Conservation (phyloP, 2,888 invertebrate species). For the Sthenelais limicola region DNA sequence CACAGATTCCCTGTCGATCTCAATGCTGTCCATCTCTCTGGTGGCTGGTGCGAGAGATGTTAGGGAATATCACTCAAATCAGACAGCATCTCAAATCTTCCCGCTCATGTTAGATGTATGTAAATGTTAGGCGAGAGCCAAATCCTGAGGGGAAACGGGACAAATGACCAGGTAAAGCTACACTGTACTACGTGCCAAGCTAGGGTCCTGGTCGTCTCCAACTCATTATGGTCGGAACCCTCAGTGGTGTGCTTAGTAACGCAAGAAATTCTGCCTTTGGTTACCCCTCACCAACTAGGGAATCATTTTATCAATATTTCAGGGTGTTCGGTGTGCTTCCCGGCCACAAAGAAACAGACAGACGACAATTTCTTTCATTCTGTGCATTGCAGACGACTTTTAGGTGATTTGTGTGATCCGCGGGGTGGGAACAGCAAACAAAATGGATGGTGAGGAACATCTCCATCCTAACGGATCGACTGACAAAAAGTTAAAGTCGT, state of each 20-base stretch:
- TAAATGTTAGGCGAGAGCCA: too few relatives aligned
- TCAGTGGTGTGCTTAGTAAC: slow-evolving; percentile 5
- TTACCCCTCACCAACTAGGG: slow-evolving; percentile 17
- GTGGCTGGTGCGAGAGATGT: too few relatives aligned
- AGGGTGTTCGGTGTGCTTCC: slow-evolving; percentile 6
- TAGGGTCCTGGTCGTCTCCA: neutral
- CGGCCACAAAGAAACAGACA: neutral
- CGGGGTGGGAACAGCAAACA: slow-evolving; percentile 3
- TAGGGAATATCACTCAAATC: too few relatives aligned
- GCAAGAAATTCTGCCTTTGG: slow-evolving; percentile 17
- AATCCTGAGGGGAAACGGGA: too few relatives aligned
- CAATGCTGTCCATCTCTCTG: too few relatives aligned
- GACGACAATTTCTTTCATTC: neutral
- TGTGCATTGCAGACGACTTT: slow-evolving; percentile 20
- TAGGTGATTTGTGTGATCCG: neutral
- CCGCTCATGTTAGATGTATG: too few relatives aligned
- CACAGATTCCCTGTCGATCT: too few relatives aligned
- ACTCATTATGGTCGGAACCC: slow-evolving; percentile 5
- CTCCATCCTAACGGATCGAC: slow-evolving; percentile 17
- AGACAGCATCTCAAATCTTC: too few relatives aligned
- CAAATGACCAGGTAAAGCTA: slow-evolving; percentile 30
- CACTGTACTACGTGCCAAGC: slow-evolving; percentile 11
- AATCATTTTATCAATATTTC: slow-evolving; percentile 34
- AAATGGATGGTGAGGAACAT: slow-evolving; percentile 18
- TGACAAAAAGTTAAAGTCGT: slow-evolving; percentile 33